Evolutionary conservation across 2,888 invertebrate genomes (phyloP), one percentile per base, ranked within the genome.

Genomic region (Mesorhabditis spiculigera): DNA sequence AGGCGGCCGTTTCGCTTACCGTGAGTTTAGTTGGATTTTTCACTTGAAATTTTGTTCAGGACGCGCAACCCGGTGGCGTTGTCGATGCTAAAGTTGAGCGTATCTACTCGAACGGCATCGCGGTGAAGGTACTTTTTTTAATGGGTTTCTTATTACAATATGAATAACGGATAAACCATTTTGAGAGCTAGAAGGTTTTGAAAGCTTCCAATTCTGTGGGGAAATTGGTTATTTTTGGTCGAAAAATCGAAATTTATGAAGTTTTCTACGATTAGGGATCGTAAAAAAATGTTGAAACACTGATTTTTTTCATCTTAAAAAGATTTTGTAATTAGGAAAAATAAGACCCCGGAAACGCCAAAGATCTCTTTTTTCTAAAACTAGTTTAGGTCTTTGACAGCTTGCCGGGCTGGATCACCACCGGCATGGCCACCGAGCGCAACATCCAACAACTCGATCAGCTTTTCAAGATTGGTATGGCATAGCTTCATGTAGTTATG

Each of bases 401-500:
- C 43, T 74, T 82, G 43, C 58, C 65, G 41, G 84, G 81, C 3
- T 82, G 77, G 68, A 75, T 82, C 8, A 77, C 80, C 8, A 16
- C 75, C 13, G 67, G 68, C 41, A 71, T 76, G 68, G 68, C 79
- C 5, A 69, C 74, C n/a, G 81, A 84, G 62, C 76, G 73, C 5
- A 69, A 76, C 10, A 63, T 74, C 6, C 62, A 63, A 43, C 69
- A 74, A 50, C 58, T 74, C 3, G 78, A 73, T 43, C 75, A 75
- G 28, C 66, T 69, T 6, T 75, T 76, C 67, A 70, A 68, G 45
- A 63, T 73, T 43, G 75, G 78, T 75, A 43, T 69, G 66, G 66
- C n/a, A 28, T 5, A 4, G 44, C 6, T 61, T 41, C 4, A 64
- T 67, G 43, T 5, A 13, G 2, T 67, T 68, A 42, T 64, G 2